Evolutionary conservation across 2,797 vertebrate genomes (phyloP).

Genomic region (Octomys mimax): DNA sequence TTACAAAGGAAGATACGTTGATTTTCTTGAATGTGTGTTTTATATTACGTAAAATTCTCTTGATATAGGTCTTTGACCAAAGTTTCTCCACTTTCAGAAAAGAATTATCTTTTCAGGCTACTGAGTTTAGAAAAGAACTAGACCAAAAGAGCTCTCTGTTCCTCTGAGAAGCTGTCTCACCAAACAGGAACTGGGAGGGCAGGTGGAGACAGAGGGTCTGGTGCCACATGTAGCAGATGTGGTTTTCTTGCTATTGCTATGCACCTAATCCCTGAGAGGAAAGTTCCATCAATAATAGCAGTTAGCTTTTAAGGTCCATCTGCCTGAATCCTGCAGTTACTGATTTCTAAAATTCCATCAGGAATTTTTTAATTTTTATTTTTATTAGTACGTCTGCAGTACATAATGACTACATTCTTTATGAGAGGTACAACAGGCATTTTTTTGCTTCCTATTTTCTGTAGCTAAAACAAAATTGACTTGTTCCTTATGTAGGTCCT

Average conservation of each 20-base stretch:
- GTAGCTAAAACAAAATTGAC: background rate
- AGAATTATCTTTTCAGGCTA: background rate
- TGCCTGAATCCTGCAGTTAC: background rate
- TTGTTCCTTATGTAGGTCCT: background rate
- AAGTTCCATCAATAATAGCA: background rate
- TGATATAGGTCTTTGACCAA: background rate
- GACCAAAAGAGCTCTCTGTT: background rate
- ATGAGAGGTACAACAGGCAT: background rate
- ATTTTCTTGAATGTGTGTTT: background rate
- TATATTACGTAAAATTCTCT: background rate
- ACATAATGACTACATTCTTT: background rate
- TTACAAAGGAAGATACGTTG: background rate
- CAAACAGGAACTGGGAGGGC: background rate
- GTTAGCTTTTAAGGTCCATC: background rate
- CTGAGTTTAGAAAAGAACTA: background rate
- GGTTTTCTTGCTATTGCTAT: background rate
- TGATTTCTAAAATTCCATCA: background rate
- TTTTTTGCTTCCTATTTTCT: background rate
- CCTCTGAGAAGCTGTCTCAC: background rate
- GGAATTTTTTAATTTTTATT: background rate
- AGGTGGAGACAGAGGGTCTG: background rate
- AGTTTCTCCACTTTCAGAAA: background rate
- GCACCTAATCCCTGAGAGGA: background rate
- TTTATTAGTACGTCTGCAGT: background rate
- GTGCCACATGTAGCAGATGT: background rate